Base-by-base conservation (phyloP, 1,140 invertebrate species). In the Drosophila aff. region DNA sequence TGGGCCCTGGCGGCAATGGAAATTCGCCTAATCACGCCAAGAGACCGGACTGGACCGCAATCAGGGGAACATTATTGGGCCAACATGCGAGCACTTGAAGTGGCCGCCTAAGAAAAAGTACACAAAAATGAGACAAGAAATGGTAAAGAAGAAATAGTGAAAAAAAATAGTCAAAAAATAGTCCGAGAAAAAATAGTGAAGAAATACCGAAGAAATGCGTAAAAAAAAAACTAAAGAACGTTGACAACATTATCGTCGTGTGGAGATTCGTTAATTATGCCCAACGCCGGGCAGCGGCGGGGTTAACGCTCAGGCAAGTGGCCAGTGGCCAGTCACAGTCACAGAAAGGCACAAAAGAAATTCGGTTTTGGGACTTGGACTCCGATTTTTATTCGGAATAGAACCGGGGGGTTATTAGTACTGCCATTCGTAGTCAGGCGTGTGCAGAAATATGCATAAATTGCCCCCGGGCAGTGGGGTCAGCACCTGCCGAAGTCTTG, bases 291-390 rank as follows among this genome's bases (percentile, higher is more conserved):
- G 23, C 23, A 23, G 28, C 43, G 23, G 23, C 31, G 72, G 68
- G 85, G 85, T 90, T 82, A 90, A 90, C 62, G 85, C 71, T 90
- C 85, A 85, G 59, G 62, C 87, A 90, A 90, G 85, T 11, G 59
- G 62, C 87, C 90, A 90, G 85, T 82, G 75, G 81, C 28, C 23
- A 57, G 38, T 11, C 8, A 8, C 40, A 15, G 13, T 44, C 69
- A 50, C 52, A 40, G 67, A 61, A 61, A 72, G 13, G 18, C 26
- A 61, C 40, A 64, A 36, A 63, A 66, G 40, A 83, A 58, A 36
- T 62, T 41, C n/a, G 44, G 59, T 31, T 40, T 26, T 26, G 16
- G 40, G 63, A 38, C 72, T 66, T 66, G 49, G 66, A 31, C 11
- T 50, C 9, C 8, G 50, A 33, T 31, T 31, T 31, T 8, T 0